Evolutionary conservation across 2,888 invertebrate species (phyloP).

Genomic region (Zonitis immaculata): DNA sequence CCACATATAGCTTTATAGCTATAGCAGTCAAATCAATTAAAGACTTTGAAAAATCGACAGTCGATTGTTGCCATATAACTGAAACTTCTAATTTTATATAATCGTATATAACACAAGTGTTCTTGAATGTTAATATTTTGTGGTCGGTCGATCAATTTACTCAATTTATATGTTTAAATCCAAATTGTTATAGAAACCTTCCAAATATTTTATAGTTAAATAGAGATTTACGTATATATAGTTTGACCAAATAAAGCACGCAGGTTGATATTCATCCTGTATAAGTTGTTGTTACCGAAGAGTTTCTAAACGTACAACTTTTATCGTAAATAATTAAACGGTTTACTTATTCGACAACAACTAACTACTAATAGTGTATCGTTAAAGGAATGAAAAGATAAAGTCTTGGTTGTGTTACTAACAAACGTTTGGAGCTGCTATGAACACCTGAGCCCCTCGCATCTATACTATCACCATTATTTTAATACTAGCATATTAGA

Average conservation of each 20-base stretch:
- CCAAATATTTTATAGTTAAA: neutral
- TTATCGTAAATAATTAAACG: conserved; percentile 20
- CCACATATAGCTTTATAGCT: too few relatives aligned
- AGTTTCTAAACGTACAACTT: conserved; percentile 10
- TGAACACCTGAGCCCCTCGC: neutral
- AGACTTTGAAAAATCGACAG: neutral
- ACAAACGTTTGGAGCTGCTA: too few relatives aligned
- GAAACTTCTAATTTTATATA: neutral
- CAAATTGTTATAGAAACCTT: too few relatives aligned
- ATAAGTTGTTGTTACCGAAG: neutral
- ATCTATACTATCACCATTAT: neutral
- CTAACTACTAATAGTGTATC: neutral
- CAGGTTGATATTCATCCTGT: conserved; percentile 11
- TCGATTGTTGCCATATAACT: neutral
- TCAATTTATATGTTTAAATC: neutral
- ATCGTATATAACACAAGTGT: conserved; percentile 4
- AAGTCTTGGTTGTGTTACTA: neutral
- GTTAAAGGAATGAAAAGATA: neutral
- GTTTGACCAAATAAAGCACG: conserved; percentile 5
- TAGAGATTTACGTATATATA: conserved; percentile 7
- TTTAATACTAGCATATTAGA: too few relatives aligned
- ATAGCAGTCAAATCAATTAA: neutral
- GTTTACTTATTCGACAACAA: conserved; percentile 5
- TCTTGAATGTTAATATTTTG: conserved; percentile 1
- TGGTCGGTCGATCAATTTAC: neutral